These are phyloP conservation scores for Zaprionus africanus DNA, from an alignment of 1,140 invertebrate genomes.

Conservation along the genomic window DNA sequence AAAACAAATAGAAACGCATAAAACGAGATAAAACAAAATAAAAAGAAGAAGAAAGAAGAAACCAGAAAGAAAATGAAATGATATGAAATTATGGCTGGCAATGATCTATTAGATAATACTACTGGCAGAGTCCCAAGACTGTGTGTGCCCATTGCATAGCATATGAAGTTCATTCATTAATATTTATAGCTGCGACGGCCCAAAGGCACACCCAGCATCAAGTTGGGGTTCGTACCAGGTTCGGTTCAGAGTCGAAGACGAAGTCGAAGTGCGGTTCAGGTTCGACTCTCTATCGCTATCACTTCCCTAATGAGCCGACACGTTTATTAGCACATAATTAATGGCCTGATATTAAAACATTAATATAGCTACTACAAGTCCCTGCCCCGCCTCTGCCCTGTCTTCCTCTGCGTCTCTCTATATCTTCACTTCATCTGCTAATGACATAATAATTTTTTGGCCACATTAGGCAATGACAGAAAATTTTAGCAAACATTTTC, in stretches of 20 bases:
- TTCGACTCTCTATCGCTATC: constrained; percentile 21
- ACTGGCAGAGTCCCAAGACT: neutral
- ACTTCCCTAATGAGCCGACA: constrained; percentile 53
- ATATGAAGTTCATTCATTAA: constrained; percentile 39
- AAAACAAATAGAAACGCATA: constrained; percentile 9
- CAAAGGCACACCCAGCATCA: constrained; percentile 44
- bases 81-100: constrained; percentile 37
- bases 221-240: neutral
- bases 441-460: constrained; percentile 54
- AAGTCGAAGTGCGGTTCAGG: neutral
- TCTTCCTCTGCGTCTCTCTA: neutral
- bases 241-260: no score
- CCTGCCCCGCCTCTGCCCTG: neutral
- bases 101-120: constrained; percentile 48
- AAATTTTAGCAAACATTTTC: constrained; percentile 54
- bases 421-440: constrained; percentile 13
- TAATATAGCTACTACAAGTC: constrained; percentile 25
- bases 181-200: constrained; percentile 34
- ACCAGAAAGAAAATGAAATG: constrained; percentile 16
- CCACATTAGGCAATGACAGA: constrained; percentile 51
- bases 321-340: constrained; percentile 55
- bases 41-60: neutral
- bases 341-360: constrained; percentile 39
- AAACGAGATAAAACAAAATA: neutral
- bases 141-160: constrained; percentile 48